A percentile compares a stretch with the other conserved stretches of the same genome.
Conservation (phyloP, 2,113 vertebrate genomes). For the Theristicus caerulescens region DNA sequence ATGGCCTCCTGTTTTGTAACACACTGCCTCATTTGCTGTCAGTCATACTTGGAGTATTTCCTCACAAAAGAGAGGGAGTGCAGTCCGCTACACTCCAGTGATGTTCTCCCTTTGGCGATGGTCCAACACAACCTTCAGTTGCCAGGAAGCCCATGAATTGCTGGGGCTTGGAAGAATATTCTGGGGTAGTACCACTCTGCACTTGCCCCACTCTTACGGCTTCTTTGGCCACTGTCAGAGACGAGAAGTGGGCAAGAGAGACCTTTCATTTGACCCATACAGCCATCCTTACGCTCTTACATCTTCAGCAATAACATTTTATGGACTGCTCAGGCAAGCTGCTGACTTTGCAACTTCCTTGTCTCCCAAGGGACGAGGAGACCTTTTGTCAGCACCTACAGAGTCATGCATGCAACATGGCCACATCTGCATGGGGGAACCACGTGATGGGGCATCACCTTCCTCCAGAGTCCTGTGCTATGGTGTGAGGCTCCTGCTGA, state of each 20-base stretch:
- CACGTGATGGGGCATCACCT: accelerated
- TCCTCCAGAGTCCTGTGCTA: not conserved
- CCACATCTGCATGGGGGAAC: not conserved
- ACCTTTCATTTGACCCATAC: not conserved
- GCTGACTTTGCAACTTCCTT: not conserved
- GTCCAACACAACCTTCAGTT: not conserved
- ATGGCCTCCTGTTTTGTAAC: not conserved
- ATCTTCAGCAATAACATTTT: not conserved
- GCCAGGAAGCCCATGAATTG: not conserved
- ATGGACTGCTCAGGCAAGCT: not conserved
- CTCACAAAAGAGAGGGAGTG: not conserved
- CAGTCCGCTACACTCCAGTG: not conserved
- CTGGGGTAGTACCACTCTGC: not conserved
- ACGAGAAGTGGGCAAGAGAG: not conserved
- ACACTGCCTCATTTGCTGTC: not conserved
- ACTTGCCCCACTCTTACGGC: not conserved
- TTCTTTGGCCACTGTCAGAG: not conserved
- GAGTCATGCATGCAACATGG: accelerated
- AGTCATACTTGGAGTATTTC: not conserved
- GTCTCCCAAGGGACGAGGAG: not conserved
- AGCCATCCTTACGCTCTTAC: not conserved
- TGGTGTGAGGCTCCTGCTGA: not conserved
- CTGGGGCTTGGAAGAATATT: not conserved
- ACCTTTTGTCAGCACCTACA: not conserved
- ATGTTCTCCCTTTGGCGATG: not conserved